Percentiles rank a stretch among this genome's conserved stretches.
phyloP scores from a whole-genome alignment of 2,797 vertebrate species.

The Enteromius fasciolatus region DNA sequence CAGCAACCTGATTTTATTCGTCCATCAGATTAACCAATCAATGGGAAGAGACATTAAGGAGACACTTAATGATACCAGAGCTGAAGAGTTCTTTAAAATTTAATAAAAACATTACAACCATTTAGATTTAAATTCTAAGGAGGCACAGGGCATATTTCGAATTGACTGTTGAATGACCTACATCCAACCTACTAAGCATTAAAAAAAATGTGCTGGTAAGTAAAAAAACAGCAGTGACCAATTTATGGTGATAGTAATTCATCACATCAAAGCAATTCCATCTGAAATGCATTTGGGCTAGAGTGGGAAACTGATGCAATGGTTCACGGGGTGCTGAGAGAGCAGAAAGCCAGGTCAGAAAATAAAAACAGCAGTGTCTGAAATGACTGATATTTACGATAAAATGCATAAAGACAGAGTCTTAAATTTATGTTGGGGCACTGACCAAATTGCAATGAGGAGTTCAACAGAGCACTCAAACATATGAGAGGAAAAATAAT shows the following conservation, averaged over 20 bases:
- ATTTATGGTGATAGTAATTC: conserved; percentile 44
- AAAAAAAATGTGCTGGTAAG: conserved; percentile 27
- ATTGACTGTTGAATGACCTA: conserved; percentile 36
- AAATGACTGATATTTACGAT: conserved; percentile 8
- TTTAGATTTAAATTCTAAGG: not conserved
- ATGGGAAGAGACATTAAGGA: conserved; percentile 15
- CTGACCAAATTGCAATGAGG: not conserved
- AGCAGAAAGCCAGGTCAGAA: conserved; percentile 26
- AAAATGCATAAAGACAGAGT: conserved; percentile 9
- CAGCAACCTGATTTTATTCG: conserved; percentile 22
- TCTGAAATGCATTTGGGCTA: conserved; percentile 43
- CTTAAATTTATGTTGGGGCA: not conserved
- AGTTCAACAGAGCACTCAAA: not conserved
- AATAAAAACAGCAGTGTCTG: conserved; percentile 1
- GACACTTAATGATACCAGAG: conserved; percentile 41
- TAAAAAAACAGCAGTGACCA: conserved; percentile 40
- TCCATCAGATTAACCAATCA: conserved; percentile 31
- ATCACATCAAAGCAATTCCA: conserved; percentile 46
- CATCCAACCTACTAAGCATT: conserved; percentile 31
- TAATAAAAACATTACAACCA: not conserved
- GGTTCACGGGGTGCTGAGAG: conserved; percentile 15
- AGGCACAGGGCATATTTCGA: not conserved
- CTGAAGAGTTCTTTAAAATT: conserved; percentile 1
- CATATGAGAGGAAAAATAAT: not conserved
- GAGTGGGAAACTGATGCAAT: conserved; percentile 37